Evolutionary conservation across 2,113 vertebrate genomes (phyloP), one percentile per base, ranked within the genome.

Genomic region (Sterrhoptilus dennistouni): DNA sequence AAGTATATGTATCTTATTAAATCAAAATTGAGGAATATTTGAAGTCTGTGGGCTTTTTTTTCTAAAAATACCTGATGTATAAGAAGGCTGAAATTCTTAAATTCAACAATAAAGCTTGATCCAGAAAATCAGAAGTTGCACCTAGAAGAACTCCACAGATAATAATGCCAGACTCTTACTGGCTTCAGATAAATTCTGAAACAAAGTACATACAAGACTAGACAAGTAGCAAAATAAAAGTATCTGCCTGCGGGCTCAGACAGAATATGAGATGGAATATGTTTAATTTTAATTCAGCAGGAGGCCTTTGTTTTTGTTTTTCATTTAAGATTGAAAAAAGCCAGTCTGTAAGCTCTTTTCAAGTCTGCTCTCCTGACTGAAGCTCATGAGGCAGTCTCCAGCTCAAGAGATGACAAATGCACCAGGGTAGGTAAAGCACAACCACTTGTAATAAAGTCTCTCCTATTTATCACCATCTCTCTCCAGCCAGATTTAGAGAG

Each of bases 181-280:
- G 15, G 25, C n/a, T 89, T 76, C 66, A 68, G 65, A 60, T 50
- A 87, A 82, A 81, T 78, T 68, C 78, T 86, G 63, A 72, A 94
- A 44, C 49, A 3, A 53, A 72, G 33, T 47, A 78, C 18, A 36
- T 86, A 53, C 90, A 87, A 78, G 90, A 80, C 49, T 2, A 95
- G 69, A 93, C 90, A 93, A 90, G 90, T 24, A 35, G 28, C 76
- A 88, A 87, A 94, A 88, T 78, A 53, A 86, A 94, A 74, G 79
- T 71, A 49, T 24, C 52, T 93, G 76, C 93, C 95, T 94, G 68
- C 0, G 0, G 96, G 86, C 83, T 88, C 90, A 96, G 96, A 96
- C 95, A 77, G 85, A 78, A 52, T 44, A 88, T 7, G 71, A 92
- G 83, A 83, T n/a, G 4, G 64, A 86, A 4, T 31, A 71, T 8